Conservation (phyloP, 2,888 invertebrate genomes). For the Hymenopus coronatus region DNA sequence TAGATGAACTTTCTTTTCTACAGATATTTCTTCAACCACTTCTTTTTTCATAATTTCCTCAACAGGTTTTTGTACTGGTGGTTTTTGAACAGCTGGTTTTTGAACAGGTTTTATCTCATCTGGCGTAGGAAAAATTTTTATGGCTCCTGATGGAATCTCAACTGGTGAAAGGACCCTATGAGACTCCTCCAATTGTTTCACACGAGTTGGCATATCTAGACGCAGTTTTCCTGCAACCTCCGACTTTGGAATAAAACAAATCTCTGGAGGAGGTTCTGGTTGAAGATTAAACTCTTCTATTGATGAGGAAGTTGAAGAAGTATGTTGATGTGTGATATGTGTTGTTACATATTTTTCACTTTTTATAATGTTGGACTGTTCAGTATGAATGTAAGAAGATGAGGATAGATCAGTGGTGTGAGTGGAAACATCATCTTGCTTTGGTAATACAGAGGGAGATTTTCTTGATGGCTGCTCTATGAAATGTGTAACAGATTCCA, state of each 20-base stretch:
- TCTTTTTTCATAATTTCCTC: slow-evolving; percentile 32
- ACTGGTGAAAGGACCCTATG: slow-evolving; percentile 52
- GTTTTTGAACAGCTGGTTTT: slow-evolving; percentile 16
- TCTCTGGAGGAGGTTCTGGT: slow-evolving; percentile 70
- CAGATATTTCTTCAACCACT: slow-evolving; percentile 28
- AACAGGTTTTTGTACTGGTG: slow-evolving; percentile 23
- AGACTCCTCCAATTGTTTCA: slow-evolving; percentile 59
- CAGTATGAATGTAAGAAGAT: slow-evolving; percentile 13
- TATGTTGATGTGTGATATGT: neutral
- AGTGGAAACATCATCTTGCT: neutral
- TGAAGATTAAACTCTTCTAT: slow-evolving; percentile 53
- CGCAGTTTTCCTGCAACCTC: slow-evolving; percentile 46
- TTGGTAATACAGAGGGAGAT: neutral
- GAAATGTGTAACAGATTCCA: neutral
- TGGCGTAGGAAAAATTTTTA: slow-evolving; percentile 50
- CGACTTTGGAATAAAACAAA: slow-evolving; percentile 59
- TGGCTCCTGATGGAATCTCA: slow-evolving; percentile 58
- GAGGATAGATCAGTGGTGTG: neutral
- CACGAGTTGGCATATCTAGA: slow-evolving; percentile 57
- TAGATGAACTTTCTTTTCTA: slow-evolving; percentile 23
- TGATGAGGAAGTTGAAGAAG: slow-evolving; percentile 2
- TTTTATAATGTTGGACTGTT: neutral
- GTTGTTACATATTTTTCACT: neutral
- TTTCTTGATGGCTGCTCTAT: neutral
- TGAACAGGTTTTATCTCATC: neutral